Evolutionary conservation across 2,113 vertebrate species (phyloP).

Genomic region (Hypanus sabinus): DNA sequence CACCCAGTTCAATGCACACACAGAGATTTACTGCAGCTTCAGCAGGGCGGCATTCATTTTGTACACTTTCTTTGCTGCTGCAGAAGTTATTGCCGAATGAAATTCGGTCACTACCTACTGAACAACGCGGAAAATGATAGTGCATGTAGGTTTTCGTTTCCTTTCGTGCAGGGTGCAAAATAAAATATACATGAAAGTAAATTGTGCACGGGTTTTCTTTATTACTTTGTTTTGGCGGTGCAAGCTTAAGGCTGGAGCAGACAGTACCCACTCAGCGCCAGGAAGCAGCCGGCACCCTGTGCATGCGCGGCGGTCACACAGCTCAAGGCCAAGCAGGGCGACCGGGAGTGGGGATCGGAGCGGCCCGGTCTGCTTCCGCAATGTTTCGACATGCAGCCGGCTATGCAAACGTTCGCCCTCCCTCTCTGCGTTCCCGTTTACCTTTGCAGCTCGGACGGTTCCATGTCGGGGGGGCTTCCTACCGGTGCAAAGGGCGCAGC

Average conservation of each 20-base stretch:
- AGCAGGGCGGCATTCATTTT: not conserved
- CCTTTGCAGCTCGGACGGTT: slow-evolving; percentile 32
- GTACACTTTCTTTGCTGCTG: not conserved
- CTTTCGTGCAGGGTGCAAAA: not conserved
- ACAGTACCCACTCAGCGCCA: not conserved
- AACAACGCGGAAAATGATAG: not conserved
- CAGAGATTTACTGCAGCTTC: not conserved
- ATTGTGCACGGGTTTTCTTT: not conserved
- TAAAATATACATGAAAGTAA: not conserved
- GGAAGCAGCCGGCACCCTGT: not conserved
- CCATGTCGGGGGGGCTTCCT: not conserved
- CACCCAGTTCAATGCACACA: not conserved
- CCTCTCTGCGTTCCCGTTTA: not conserved
- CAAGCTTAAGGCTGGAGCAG: not conserved
- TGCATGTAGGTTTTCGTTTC: not conserved
- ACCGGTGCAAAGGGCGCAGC: not conserved
- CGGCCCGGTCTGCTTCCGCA: not conserved
- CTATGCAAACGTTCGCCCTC: not conserved
- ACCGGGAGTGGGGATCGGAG: not conserved
- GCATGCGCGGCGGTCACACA: not conserved
- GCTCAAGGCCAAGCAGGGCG: not conserved
- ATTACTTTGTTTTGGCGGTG: not conserved
- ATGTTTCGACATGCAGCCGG: not conserved
- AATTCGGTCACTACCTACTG: not conserved
- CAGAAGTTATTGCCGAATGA: not conserved